Evolutionary conservation across 2,888 invertebrate genomes (phyloP).

Genomic region (Amblyjoppa fuscipennis): DNA sequence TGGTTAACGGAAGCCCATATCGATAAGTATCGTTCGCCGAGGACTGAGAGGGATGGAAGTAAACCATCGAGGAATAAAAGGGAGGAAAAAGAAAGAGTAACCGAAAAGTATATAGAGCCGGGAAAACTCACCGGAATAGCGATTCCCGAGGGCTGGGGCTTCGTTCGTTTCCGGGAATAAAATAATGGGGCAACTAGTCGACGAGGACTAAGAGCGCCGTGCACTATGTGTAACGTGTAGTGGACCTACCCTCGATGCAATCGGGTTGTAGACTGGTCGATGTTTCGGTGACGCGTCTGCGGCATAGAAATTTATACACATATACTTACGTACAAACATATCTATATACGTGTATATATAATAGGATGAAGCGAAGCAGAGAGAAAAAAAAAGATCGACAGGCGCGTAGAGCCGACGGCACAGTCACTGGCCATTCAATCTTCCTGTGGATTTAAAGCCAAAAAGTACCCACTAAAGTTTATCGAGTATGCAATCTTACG

Average conservation of each 20-base stretch:
- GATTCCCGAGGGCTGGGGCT: slow-evolving; percentile 30
- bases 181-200: slow-evolving; percentile 60
- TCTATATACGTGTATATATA: not conserved
- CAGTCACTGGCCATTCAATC: not conserved
- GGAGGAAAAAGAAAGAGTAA: slow-evolving; percentile 46
- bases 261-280: slow-evolving; percentile 5
- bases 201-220: not conserved
- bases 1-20: slow-evolving; percentile 83
- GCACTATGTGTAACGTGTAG: not conserved
- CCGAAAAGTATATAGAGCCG: slow-evolving; percentile 45
- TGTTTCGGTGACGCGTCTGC: slow-evolving; percentile 27
- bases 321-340: not conserved
- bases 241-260: slow-evolving; percentile 14
- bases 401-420: not conserved
- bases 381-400: not conserved
- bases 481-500: too few relatives aligned
- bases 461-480: not conserved
- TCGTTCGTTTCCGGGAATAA: slow-evolving; percentile 56
- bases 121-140: slow-evolving; percentile 13
- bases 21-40: slow-evolving; percentile 81
- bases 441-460: not conserved
- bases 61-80: slow-evolving; percentile 38
- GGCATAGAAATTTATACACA: slow-evolving; percentile 3
- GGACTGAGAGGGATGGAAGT: slow-evolving; percentile 68
- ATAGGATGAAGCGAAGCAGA: not conserved